phyloP scores from a whole-genome alignment of 1,140 invertebrate species.

The Ceratosolen solmsi region DNA sequence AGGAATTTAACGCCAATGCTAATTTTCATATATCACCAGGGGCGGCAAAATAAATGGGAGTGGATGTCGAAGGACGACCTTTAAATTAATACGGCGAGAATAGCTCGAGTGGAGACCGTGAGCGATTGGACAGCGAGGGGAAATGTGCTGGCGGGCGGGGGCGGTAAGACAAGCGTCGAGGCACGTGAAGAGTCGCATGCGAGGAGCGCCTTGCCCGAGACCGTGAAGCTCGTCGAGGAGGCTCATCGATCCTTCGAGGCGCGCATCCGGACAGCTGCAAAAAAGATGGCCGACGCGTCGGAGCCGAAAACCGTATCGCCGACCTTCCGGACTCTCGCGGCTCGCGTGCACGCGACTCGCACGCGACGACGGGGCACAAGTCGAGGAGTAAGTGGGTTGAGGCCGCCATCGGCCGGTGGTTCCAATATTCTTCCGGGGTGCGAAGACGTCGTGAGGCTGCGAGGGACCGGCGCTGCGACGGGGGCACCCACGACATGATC shows the following conservation, averaged over 20 bases:
- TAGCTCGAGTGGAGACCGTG: background rate
- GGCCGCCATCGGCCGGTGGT: constrained; percentile 49
- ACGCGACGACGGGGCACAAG: constrained; percentile 13
- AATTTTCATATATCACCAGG: too few species aligned
- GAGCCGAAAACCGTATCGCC: constrained; percentile 41
- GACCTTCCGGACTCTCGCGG: constrained; percentile 6
- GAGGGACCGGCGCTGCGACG: too few species aligned
- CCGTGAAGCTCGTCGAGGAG: constrained; percentile 25
- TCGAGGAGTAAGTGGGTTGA: constrained; percentile 60
- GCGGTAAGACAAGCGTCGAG: too few species aligned
- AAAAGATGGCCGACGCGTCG: constrained; percentile 16
- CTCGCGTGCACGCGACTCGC: background rate
- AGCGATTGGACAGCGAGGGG: background rate
- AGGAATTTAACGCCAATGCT: too few species aligned
- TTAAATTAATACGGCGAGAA: background rate
- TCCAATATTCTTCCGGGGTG: background rate
- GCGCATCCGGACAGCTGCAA: background rate
- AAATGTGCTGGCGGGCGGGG: background rate
- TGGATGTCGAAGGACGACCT: background rate
- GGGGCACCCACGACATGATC: too few species aligned
- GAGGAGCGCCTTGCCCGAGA: constrained; percentile 17
- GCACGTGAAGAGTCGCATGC: too few species aligned
- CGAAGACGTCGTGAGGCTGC: background rate
- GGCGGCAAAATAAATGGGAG: too few species aligned
- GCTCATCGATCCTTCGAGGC: constrained; percentile 23